These are phyloP conservation scores for Tanypteryx hageni DNA, from an alignment of 2,888 invertebrate genomes.

Conservation along the genomic window DNA sequence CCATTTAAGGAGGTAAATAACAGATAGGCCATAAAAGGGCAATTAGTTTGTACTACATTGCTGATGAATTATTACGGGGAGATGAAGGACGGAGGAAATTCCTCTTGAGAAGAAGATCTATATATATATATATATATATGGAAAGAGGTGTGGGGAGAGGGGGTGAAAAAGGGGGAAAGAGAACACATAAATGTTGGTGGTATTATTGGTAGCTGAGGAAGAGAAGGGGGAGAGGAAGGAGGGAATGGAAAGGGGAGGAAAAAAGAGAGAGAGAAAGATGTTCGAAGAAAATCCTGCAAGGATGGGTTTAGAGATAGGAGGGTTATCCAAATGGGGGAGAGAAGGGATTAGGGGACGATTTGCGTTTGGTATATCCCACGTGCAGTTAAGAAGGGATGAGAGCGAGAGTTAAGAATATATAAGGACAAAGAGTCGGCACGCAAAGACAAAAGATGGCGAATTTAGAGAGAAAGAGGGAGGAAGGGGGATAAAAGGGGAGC, in stretches of 20 bases:
- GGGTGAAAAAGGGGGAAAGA: background rate
- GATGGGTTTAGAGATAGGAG: background rate
- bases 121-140: background rate
- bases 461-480: background rate
- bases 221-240: too few species aligned
- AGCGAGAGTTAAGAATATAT: background rate
- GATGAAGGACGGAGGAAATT: background rate
- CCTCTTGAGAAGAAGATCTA: background rate
- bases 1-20: conserved; percentile 42
- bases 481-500: background rate
- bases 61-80: conserved; percentile 47
- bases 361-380: background rate
- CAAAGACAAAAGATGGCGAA: conserved; percentile 23
- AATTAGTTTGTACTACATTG: conserved; percentile 35
- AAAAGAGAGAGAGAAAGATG: background rate
- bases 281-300: background rate
- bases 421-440: background rate
- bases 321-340: background rate
- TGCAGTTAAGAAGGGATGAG: background rate
- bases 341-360: background rate
- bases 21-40: conserved; percentile 49
- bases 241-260: too few species aligned
- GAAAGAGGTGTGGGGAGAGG: background rate
- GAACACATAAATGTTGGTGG: too few species aligned
- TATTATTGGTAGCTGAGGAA: too few species aligned